Percentiles rank a stretch among this genome's conserved stretches.
These are phyloP conservation scores for Thysanoteuthis rhombus DNA, from an alignment of 2,888 invertebrate species.

Conservation along the genomic window DNA sequence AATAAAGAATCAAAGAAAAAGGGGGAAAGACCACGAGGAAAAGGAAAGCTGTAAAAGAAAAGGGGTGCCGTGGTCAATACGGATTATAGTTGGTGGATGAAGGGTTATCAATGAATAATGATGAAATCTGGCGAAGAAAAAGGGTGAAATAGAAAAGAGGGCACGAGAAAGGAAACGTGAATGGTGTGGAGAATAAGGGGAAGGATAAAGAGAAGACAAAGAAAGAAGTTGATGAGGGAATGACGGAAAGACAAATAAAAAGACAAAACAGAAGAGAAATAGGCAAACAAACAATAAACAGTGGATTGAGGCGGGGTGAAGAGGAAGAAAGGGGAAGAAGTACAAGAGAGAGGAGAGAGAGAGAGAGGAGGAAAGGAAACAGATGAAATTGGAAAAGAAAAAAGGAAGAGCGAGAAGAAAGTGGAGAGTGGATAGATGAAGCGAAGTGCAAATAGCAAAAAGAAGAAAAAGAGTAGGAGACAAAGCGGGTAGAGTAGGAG, in stretches of 20 bases:
- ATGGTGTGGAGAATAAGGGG: no score
- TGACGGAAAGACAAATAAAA: background rate
- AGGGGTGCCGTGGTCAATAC: background rate
- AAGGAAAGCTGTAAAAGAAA: no score
- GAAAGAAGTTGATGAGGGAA: background rate
- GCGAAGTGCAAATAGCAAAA: background rate
- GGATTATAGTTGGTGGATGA: background rate
- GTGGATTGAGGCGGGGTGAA: no score
- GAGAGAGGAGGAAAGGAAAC: background rate
- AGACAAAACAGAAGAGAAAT: background rate
- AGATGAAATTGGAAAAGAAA: background rate
- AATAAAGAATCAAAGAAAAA: background rate
- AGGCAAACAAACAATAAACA: no score
- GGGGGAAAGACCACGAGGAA: background rate
- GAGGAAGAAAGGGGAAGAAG: background rate
- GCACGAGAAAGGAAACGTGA: background rate
- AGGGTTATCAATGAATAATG: background rate
- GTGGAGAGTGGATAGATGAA: background rate
- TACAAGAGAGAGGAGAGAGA: background rate
- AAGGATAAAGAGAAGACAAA: background rate
- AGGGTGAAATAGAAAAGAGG: background rate
- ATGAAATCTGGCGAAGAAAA: background rate
- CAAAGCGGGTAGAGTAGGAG: no score
- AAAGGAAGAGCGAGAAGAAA: background rate
- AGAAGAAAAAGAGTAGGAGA: background rate